phyloP scores from a whole-genome alignment of 2,113 vertebrate genomes.

The Rhinoderma darwinii region DNA sequence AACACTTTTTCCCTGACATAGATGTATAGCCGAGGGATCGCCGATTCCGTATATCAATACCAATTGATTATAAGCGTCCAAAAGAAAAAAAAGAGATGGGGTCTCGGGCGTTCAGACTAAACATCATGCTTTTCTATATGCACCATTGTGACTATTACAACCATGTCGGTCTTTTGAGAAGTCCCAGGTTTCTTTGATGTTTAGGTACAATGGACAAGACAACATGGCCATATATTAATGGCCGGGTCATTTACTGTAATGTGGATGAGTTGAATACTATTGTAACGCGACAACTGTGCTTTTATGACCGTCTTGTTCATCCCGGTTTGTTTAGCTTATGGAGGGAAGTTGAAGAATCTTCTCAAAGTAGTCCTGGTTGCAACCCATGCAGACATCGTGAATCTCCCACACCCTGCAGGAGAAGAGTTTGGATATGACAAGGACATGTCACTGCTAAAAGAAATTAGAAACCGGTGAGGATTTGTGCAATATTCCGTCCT shows the following conservation, averaged over 20 bases:
- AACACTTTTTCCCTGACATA: too few species aligned
- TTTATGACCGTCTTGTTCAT: background rate
- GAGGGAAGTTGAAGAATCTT: constrained; percentile 87
- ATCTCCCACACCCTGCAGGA: constrained; percentile 85
- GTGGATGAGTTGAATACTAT: background rate
- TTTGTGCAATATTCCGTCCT: background rate
- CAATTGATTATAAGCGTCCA: too few species aligned
- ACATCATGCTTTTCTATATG: too few species aligned
- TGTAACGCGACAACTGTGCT: background rate
- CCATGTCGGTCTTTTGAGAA: too few species aligned
- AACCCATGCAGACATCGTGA: constrained; percentile 93
- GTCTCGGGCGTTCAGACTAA: too few species aligned
- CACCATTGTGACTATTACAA: too few species aligned
- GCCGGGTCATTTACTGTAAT: background rate
- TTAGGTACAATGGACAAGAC: too few species aligned
- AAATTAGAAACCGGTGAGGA: constrained; percentile 88
- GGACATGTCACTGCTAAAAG: constrained; percentile 83
- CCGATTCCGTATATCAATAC: too few species aligned
- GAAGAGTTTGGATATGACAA: constrained; percentile 95
- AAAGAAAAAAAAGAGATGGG: too few species aligned
- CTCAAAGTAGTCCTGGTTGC: constrained; percentile 87
- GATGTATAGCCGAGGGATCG: too few species aligned
- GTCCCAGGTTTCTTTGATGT: too few species aligned
- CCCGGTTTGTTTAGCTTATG: constrained; percentile 82
- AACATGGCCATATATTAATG: background rate